Conservation (phyloP, 2,113 vertebrate species). For the Athene noctua region DNA sequence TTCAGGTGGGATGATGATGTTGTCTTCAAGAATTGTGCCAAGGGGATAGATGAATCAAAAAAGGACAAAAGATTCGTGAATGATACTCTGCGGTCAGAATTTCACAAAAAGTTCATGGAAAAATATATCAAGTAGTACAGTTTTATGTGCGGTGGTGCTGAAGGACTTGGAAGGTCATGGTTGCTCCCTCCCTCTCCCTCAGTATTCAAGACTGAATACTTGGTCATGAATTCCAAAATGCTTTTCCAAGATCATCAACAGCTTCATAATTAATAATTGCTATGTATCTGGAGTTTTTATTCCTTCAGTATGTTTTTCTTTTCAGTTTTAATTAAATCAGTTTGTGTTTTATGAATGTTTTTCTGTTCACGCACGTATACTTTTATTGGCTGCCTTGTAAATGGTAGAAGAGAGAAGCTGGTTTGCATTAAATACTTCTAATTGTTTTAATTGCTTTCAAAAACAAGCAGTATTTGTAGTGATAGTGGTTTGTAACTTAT, state of each 20-base stretch:
- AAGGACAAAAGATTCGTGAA: conserved; percentile 97
- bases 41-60: conserved; percentile 93
- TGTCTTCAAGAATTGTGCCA: conserved; percentile 98
- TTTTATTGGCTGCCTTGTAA: not conserved
- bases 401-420: not conserved
- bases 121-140: conserved; percentile 95
- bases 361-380: not conserved
- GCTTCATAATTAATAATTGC: not conserved
- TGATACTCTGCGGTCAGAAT: conserved; percentile 92
- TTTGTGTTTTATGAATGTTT: not conserved
- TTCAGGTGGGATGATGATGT: conserved; percentile 98
- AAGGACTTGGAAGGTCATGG: conserved; percentile 27
- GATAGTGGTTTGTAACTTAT: not conserved
- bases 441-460: not conserved
- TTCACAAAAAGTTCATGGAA: conserved; percentile 95
- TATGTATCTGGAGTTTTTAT: conserved; percentile 18
- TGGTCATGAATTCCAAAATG: conserved; percentile 2
- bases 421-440: conserved; percentile 47
- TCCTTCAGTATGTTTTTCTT: conserved; percentile 16
- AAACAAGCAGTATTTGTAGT: not conserved
- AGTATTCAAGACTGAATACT: not conserved
- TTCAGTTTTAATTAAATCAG: conserved; percentile 7
- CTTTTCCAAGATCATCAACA: not conserved
- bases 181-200: not conserved
- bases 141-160: conserved; percentile 46